Evolutionary conservation across 2,113 vertebrate genomes (phyloP).

Genomic region (Cichladusa arquata): DNA sequence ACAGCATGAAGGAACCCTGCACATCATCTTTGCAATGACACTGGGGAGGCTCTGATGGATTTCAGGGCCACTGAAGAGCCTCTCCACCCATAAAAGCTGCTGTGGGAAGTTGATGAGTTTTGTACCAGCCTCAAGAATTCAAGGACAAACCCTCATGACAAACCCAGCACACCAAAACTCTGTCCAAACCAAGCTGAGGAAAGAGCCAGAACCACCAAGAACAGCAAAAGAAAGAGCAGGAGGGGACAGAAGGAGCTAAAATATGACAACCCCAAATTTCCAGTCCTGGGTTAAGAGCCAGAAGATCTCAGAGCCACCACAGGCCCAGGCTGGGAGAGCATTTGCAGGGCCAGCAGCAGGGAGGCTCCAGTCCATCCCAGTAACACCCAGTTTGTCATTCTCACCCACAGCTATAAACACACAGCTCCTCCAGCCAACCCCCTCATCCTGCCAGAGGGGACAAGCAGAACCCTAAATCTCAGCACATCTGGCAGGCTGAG

Average conservation of each 20-base stretch:
- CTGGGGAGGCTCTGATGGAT: background rate
- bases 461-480: background rate
- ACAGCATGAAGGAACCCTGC: background rate
- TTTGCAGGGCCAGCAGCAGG: background rate
- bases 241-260: background rate
- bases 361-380: background rate
- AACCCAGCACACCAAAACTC: background rate
- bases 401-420: background rate
- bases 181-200: fast-evolving
- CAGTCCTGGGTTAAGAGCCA: background rate
- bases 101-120: background rate
- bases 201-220: background rate
- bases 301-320: background rate
- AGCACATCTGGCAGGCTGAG: conserved; percentile 15
- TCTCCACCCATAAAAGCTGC: background rate
- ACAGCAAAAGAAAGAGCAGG: background rate
- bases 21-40: fast-evolving
- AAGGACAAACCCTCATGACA: background rate
- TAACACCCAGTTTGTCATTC: background rate
- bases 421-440: background rate
- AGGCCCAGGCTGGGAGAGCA: background rate
- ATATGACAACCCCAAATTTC: background rate
- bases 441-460: background rate
- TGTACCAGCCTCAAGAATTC: background rate
- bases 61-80: background rate